phyloP scores from a whole-genome alignment of 2,888 invertebrate species.

The Synanthedon vespiformis region DNA sequence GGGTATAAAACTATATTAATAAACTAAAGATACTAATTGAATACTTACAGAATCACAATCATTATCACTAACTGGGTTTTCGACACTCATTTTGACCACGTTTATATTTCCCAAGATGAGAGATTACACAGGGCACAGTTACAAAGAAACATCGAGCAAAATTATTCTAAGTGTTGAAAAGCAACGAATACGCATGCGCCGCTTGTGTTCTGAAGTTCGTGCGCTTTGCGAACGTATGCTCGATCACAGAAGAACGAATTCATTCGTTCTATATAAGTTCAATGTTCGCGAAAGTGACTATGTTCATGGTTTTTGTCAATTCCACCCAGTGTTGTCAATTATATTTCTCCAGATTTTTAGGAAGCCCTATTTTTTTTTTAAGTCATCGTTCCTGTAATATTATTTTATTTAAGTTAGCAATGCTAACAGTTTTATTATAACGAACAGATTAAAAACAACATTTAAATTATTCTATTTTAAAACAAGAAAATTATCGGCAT shows the following conservation, averaged over 20 bases:
- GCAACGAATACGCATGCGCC: conserved; percentile 72
- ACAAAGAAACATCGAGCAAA: conserved; percentile 7
- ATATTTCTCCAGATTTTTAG: too few relatives aligned
- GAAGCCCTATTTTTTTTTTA: too few relatives aligned
- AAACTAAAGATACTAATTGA: conserved; percentile 23
- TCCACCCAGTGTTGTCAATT: too few relatives aligned
- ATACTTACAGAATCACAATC: conserved; percentile 73
- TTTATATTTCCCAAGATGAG: conserved; percentile 36
- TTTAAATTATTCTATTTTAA: too few relatives aligned
- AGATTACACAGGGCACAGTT: not conserved
- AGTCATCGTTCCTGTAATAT: too few relatives aligned
- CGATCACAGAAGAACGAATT: too few relatives aligned
- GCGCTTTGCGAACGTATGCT: conserved; percentile 3
- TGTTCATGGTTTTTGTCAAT: not conserved
- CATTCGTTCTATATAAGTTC: conserved; percentile 18
- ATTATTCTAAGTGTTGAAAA: conserved; percentile 72
- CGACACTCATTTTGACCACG: conserved; percentile 75
- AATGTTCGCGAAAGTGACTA: conserved; percentile 22
- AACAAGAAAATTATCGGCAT: too few relatives aligned
- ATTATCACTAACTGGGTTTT: conserved; percentile 72
- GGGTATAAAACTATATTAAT: conserved; percentile 13
- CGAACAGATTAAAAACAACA: too few relatives aligned
- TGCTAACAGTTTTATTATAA: too few relatives aligned
- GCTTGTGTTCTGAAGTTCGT: conserved; percentile 15
- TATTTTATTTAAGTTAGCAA: too few relatives aligned